Evolutionary conservation across 2,888 invertebrate genomes (phyloP), one percentile per base, ranked within the genome.

Genomic region (Luffia ferchaultella): DNA sequence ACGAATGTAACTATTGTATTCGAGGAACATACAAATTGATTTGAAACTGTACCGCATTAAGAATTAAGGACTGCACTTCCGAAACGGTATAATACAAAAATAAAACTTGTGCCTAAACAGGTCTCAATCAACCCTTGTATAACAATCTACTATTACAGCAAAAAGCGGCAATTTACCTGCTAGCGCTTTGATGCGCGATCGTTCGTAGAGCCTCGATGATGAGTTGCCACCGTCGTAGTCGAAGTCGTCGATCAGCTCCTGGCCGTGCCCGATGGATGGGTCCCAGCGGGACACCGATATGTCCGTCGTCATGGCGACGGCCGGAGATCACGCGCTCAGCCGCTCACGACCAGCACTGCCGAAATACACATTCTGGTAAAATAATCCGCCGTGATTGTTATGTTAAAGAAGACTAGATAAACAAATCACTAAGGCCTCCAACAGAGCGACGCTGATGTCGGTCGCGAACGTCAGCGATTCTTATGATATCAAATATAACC

Each of bases 141-240:
- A n/a, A n/a, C n/a, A n/a, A n/a, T n/a, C n/a, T n/a, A n/a, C n/a
- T n/a, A n/a, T n/a, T n/a, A n/a, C n/a, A n/a, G n/a, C n/a, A 30
- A 30, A 30, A 30, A 7, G 30, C 12, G 30, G 12, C 16, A 2
- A 63, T 82, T 79, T 64, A 97, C 97, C 98, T 71, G 98, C 98
- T 70, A 99, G 87, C 61, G 98, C 98, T 87, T 98, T 98, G 72
- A 99, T 99, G 73, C 99, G 92, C 68, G 98, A 98, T 82, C 99
- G 90, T 88, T 99, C 99, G 87, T 98, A 99, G 59, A 99, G 91
- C 73, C 98, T 92, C 65, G 99, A 98, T 64, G 98, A 98, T 65
- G 97, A 97, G 82, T 97, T 97, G 68, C 97, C 98, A 71, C 98
- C 98, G 85, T 99, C 99, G 87, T 98, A 98, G 87, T 98, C 98